phyloP scores from a whole-genome alignment of 2,797 vertebrate genomes.

The Sardinella longiceps region DNA sequence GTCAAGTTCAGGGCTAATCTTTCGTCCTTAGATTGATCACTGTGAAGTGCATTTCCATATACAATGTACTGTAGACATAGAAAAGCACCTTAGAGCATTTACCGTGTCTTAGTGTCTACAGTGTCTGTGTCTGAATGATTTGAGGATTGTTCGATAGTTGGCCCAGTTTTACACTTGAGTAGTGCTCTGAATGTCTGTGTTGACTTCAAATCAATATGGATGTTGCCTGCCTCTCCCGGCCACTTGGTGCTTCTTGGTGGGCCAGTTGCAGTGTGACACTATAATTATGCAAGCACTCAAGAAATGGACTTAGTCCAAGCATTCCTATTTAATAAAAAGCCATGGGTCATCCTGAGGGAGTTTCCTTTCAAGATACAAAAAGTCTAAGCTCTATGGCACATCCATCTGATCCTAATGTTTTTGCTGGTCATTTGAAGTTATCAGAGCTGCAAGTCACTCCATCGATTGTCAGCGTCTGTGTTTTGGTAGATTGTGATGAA shows the following conservation, averaged over 20 bases:
- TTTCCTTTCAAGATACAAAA: background rate
- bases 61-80: too few relatives aligned
- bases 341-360: background rate
- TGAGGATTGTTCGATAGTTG: background rate
- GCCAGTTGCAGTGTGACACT: background rate
- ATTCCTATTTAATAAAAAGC: background rate
- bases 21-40: background rate
- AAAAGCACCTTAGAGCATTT: background rate
- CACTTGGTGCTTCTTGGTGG: background rate
- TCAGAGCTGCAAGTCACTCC: background rate
- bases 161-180: background rate
- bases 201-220: background rate
- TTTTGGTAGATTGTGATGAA: background rate
- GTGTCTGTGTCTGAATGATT: background rate
- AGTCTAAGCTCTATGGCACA: background rate
- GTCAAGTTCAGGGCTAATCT: too few relatives aligned
- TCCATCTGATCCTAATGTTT: background rate
- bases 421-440: background rate
- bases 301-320: background rate
- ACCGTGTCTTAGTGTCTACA: background rate
- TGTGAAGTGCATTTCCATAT: background rate
- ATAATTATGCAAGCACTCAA: conserved; percentile 6
- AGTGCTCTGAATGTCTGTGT: background rate
- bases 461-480: background rate
- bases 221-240: conserved; percentile 3